Evolutionary conservation across 2,888 invertebrate species (phyloP), one percentile per base, ranked within the genome.

Genomic region (Parnassius orleans): DNA sequence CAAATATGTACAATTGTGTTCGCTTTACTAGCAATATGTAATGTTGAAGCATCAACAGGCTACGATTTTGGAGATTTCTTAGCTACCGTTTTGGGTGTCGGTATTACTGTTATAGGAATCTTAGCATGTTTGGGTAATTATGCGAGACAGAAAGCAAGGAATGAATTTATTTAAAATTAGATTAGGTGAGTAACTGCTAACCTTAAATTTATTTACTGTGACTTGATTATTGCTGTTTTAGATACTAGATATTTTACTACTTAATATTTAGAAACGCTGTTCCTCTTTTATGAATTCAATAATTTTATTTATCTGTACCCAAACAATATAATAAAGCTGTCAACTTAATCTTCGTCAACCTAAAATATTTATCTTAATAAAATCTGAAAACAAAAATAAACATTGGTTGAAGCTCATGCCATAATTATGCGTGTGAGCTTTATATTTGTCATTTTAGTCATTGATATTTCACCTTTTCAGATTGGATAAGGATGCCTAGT

Each of bases 21-120:
- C 65, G 77, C 85, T 14, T 66, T 90, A 52, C 69, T 90, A 14
- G 77, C 84, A n/a, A 77, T 88, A 41, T 82, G 75, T 48, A 86
- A 83, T 66, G 91, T 89, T 3, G 91, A 92, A 75, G 93, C 93
- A 46, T 87, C 93, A 1, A 80, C 86, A 59, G 87, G 92, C 64
- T 94, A 93, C 73, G 95, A 95, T 79, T 94, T 94, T 75, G 95
- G 94, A 2, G 95, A 95, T 79, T 94, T 94, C 66, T 74, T 95
- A 67, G 95, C 95, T 7, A 89, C 95, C 24, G 86, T 95, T 68
- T 75, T 95, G 57, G 94, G 94, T 1, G 72, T 95, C 50, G 86
- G 93, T 52, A 92, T 95, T 51, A 90, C 93, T 54, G 90, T 92
- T 41, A 77, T 94, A 64, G 94, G 94, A 72, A 92, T 95, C 64